Evolutionary conservation across 2,888 invertebrate species (phyloP).

Genomic region (Hoplodrina blanda): DNA sequence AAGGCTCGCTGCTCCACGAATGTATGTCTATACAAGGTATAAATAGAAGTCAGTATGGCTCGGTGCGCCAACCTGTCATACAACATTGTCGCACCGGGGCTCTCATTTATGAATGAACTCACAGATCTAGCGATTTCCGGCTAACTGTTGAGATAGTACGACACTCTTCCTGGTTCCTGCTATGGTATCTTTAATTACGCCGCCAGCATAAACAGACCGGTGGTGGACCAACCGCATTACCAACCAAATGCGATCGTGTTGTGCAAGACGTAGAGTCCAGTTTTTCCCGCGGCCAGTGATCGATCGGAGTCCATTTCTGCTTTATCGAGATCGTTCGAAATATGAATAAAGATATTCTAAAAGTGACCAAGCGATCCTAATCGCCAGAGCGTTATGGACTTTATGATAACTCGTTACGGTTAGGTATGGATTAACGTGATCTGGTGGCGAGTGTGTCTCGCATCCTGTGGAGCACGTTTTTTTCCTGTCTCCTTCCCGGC

Average conservation of each 20-base stretch:
- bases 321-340: constrained; percentile 88
- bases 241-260: constrained; percentile 70
- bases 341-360: constrained; percentile 90
- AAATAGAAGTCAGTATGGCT: constrained; percentile 79
- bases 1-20: constrained; percentile 70
- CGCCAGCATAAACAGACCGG: constrained; percentile 84
- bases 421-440: constrained; percentile 69
- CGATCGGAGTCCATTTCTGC: constrained; percentile 82
- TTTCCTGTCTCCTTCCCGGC: constrained; percentile 89
- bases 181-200: constrained; percentile 89
- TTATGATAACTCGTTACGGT: constrained; percentile 73
- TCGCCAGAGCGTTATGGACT: constrained; percentile 73
- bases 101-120: constrained; percentile 90
- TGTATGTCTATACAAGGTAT: constrained; percentile 71
- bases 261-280: constrained; percentile 72
- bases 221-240: constrained; percentile 60
- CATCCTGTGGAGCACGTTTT: constrained; percentile 89
- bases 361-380: constrained; percentile 78
- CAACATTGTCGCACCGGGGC: constrained; percentile 84
- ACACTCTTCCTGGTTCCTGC: constrained; percentile 91
- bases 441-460: constrained; percentile 75
- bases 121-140: constrained; percentile 90
- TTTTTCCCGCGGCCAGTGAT: constrained; percentile 67
- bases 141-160: constrained; percentile 91
- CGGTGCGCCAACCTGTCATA: constrained; percentile 80